Percentiles rank a stretch among this genome's conserved stretches.
These are phyloP conservation scores for Xiphophorus hellerii DNA, from an alignment of 2,113 vertebrate genomes.

Conservation along the genomic window DNA sequence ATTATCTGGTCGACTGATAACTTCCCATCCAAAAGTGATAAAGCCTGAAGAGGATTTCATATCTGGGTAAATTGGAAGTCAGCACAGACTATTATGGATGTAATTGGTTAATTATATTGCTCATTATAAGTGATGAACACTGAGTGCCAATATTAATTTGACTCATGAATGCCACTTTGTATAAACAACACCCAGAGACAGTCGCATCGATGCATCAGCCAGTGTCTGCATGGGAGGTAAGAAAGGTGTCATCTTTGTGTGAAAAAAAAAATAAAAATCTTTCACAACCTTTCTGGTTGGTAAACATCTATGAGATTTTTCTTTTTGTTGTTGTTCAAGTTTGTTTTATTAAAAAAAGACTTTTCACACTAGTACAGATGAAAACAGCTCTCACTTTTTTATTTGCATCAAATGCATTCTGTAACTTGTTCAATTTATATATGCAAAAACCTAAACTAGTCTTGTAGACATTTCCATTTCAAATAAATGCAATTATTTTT, in stretches of 20 bases:
- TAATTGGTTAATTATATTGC: conserved; percentile 74
- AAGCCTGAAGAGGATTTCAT: conserved; percentile 51
- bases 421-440: too few species aligned
- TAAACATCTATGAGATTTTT: conserved; percentile 17
- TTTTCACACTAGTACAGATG: conserved; percentile 2
- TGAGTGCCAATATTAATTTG: conserved; percentile 72
- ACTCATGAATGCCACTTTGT: conserved; percentile 61
- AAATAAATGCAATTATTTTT: not conserved
- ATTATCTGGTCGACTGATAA: conserved; percentile 29
- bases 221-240: conserved; percentile 13
- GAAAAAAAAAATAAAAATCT: conserved; percentile 17
- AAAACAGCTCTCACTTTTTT: not conserved
- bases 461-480: not conserved
- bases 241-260: conserved; percentile 23
- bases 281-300: conserved; percentile 15
- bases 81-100: conserved; percentile 58
- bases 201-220: conserved; percentile 22
- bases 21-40: conserved; percentile 30
- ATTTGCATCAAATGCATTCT: not conserved
- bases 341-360: conserved; percentile 1
- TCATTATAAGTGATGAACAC: conserved; percentile 70
- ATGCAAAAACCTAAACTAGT: too few species aligned
- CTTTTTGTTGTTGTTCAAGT: conserved; percentile 7
- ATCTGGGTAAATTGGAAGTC: conserved; percentile 66
- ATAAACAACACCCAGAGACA: conserved; percentile 53